phyloP scores from a whole-genome alignment of 2,113 vertebrate species.

The Plecotus auritus region DNA sequence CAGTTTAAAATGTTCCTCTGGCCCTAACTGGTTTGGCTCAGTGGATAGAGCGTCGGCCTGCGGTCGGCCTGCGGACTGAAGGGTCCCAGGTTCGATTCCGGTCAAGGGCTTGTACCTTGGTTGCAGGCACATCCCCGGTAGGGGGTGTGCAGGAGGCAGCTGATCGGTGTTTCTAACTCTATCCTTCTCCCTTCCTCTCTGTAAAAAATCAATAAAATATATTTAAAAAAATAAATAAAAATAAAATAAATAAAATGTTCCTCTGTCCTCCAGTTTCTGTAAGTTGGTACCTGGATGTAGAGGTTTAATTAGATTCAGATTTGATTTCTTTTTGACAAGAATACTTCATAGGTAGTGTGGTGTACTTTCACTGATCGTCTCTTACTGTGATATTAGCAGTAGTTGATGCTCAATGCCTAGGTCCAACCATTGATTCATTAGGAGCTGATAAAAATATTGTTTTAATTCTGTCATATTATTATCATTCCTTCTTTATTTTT shows the following conservation, averaged over 20 bases:
- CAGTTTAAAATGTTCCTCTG: background rate
- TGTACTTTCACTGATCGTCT: background rate
- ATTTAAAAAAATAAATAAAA: too few species aligned
- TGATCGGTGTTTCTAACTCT: too few species aligned
- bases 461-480: background rate
- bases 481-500: constrained; percentile 24
- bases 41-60: too few species aligned
- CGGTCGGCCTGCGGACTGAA: too few species aligned
- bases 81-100: too few species aligned
- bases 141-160: too few species aligned
- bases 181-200: too few species aligned
- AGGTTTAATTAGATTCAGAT: constrained; percentile 26
- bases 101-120: too few species aligned
- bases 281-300: background rate
- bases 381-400: background rate
- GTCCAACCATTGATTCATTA: background rate
- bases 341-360: background rate
- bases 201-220: too few species aligned
- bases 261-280: background rate
- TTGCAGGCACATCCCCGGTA: too few species aligned
- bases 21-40: too few species aligned
- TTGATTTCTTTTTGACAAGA: constrained; percentile 5
- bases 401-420: background rate
- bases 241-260: constrained; percentile 22
- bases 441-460: background rate